Base-by-base conservation (phyloP, 2,113 vertebrate genomes). In the Alaudala cheleensis region DNA sequence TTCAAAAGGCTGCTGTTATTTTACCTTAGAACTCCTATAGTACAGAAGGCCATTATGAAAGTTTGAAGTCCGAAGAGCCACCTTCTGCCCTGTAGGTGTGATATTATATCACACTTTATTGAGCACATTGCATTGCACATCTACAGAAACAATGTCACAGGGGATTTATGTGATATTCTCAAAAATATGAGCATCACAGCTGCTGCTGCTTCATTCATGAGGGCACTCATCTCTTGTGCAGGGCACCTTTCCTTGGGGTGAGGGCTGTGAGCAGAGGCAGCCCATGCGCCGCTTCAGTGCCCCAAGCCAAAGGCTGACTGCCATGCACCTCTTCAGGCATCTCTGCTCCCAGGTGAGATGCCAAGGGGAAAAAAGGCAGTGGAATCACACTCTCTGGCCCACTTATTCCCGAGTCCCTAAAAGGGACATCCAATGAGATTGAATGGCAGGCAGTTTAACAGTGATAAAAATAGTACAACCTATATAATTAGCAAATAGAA, bases 401-500 rank as follows among this genome's bases (percentile, higher is more conserved):
- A 96, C 65, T 97, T 97, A 89, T 87, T 95, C 69, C 73, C 8
- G 18, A 7, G 14, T 95, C 85, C 79, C 86, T 92, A 67, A 96
- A 88, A 94, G 92, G 82, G 90, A 71, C 92, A 93, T 90, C 93
- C 95, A 97, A 94, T 96, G 92, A 96, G 86, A 93, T 90, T 94
- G 93, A 96, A 65, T 86, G 80, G 72, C 88, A 95, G 83, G 80
- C 88, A 88, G 56, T 97, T 95, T 88, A 96, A 94, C 69, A n/a
- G 16, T n/a, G 96, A 81, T 74, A 96, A 96, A 97, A 96, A 96
- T 96, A 96, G 93, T 96, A 33, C 80, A 97, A 92, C 94, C 95
- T 95, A 96, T 93, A 94, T 95, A 97, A 97, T 96, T 95, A 95
- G 90, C 80, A 93, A 94, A 95, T 96, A 88, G 78, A 94, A 94